These are phyloP conservation scores for Pararge aegeria DNA, from an alignment of 1,140 invertebrate species.

Conservation along the genomic window DNA sequence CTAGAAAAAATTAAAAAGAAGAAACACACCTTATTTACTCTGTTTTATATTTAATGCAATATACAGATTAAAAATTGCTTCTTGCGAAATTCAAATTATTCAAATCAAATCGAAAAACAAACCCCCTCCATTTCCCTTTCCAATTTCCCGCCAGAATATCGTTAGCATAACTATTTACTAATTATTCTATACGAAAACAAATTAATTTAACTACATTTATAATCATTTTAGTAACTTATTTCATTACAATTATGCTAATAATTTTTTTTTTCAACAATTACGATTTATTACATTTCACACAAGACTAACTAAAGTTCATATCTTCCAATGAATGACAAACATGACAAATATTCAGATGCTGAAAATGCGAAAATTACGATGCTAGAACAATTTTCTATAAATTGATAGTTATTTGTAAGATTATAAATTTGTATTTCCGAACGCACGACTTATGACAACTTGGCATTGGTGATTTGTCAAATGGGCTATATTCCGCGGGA, in stretches of 20 bases:
- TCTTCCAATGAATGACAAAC: not conserved
- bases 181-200: not conserved
- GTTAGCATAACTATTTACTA: not conserved
- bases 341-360: not conserved
- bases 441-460: too few species aligned
- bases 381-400: too few species aligned
- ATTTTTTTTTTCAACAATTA: too few species aligned
- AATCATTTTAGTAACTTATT: not conserved
- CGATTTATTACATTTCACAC: too few species aligned
- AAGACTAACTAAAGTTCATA: too few species aligned
- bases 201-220: conserved; percentile 7
- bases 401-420: too few species aligned
- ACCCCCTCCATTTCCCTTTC: not conserved
- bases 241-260: not conserved
- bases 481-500: too few species aligned
- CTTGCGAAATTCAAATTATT: conserved; percentile 35
- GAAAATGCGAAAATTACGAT: too few species aligned
- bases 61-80: conserved; percentile 47
- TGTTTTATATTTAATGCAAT: conserved; percentile 54
- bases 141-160: not conserved
- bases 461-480: too few species aligned
- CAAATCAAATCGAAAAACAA: conserved; percentile 27
- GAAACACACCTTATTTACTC: conserved; percentile 44
- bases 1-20: conserved; percentile 57
- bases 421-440: too few species aligned